Conservation (phyloP, 2,113 vertebrate species). For the Cheirogaleus medius region DNA sequence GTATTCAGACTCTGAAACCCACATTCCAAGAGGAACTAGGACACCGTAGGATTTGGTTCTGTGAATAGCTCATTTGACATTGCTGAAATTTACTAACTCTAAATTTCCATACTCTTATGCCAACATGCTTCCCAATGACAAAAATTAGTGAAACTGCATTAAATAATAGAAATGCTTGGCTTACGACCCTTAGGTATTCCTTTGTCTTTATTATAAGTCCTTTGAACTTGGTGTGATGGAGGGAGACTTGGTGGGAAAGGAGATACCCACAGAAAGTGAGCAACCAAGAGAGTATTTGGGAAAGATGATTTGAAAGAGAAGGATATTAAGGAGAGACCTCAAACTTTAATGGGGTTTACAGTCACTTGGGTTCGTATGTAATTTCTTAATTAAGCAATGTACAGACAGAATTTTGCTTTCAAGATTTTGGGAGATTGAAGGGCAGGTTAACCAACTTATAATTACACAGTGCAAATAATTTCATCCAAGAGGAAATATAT, state of each 20-base stretch:
- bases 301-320: neutral
- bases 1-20: neutral
- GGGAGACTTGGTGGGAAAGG: neutral
- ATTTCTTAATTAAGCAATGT: slow-evolving; percentile 4
- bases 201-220: slow-evolving; percentile 26
- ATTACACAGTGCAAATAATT: neutral
- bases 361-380: neutral
- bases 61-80: slow-evolving; percentile 37
- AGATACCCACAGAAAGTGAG: neutral
- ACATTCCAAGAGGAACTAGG: slow-evolving; percentile 11
- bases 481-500: neutral
- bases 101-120: slow-evolving; percentile 40
- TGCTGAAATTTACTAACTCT: slow-evolving; percentile 46
- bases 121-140: slow-evolving; percentile 3
- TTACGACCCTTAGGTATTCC: neutral
- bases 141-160: neutral
- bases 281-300: neutral
- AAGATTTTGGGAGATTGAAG: neutral
- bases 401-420: slow-evolving; percentile 1
- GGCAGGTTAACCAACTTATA: neutral
- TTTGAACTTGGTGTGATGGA: neutral
- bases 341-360: neutral
- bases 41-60: neutral
- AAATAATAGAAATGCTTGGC: neutral
- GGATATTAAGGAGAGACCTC: neutral